phyloP scores from a whole-genome alignment of 2,888 invertebrate species.

The Apodemia mormo region DNA sequence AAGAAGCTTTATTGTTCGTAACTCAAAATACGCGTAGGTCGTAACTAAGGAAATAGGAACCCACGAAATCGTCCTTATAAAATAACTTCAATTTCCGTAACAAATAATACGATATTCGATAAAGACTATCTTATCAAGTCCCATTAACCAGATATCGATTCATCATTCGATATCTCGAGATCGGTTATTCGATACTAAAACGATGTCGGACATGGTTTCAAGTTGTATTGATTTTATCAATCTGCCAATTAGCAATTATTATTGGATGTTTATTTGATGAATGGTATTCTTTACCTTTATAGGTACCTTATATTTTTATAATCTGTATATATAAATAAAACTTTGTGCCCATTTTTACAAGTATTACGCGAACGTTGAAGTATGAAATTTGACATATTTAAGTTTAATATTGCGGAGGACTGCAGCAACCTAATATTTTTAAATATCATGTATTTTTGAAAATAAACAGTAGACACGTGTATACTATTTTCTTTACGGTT shows the following conservation, averaged over 20 bases:
- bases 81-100: not conserved
- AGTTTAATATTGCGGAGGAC: too few species aligned
- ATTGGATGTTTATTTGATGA: conserved; percentile 4
- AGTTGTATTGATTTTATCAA: conserved; percentile 8
- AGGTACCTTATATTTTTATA: too few species aligned
- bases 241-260: conserved; percentile 10
- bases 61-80: not conserved
- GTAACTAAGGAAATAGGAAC: not conserved
- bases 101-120: not conserved
- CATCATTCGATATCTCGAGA: conserved; percentile 15
- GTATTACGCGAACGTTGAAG: too few species aligned
- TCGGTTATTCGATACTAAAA: conserved; percentile 6
- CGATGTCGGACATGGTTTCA: conserved; percentile 1
- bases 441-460: too few species aligned
- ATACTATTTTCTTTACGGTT: too few species aligned
- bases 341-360: too few species aligned
- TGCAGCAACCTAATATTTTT: too few species aligned
- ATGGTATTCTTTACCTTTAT: not conserved
- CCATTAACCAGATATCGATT: conserved; percentile 13
- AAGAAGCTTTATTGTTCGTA: too few species aligned
- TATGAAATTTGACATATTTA: too few species aligned
- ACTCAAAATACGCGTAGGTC: not conserved
- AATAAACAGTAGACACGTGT: too few species aligned
- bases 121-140: not conserved
- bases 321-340: too few species aligned